phyloP scores from a whole-genome alignment of 2,797 vertebrate species.

The Gambelia wislizenii region DNA sequence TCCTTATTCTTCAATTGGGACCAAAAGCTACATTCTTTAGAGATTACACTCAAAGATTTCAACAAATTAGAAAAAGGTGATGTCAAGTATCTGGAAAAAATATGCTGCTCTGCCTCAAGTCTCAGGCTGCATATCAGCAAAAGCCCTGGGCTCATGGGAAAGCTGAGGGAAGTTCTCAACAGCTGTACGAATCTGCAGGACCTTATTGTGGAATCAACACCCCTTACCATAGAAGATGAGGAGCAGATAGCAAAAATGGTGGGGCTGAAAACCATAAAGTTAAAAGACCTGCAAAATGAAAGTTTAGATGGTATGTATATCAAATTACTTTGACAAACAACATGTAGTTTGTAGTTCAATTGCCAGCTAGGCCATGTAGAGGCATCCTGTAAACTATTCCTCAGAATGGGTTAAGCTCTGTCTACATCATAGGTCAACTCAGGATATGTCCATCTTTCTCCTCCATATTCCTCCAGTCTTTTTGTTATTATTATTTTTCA shows the following conservation, averaged over 20 bases:
- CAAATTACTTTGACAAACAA: background rate
- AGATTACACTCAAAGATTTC: constrained; percentile 68
- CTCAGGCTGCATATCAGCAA: constrained; percentile 65
- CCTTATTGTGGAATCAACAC: constrained; percentile 62
- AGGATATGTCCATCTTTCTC: background rate
- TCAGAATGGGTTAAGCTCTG: background rate
- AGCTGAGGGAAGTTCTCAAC: constrained; percentile 56
- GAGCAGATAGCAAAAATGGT: constrained; percentile 53
- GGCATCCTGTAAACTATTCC: background rate
- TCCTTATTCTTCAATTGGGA: constrained; percentile 74
- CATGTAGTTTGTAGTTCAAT: background rate
- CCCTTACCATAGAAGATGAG: constrained; percentile 64
- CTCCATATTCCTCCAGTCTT: background rate
- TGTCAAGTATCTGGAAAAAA: constrained; percentile 72
- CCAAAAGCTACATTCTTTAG: constrained; percentile 66
- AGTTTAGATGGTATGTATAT: constrained; percentile 49
- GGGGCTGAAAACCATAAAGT: constrained; percentile 59
- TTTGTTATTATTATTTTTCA: too few relatives aligned
- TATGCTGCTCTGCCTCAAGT: constrained; percentile 65
- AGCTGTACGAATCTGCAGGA: constrained; percentile 59
- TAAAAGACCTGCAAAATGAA: constrained; percentile 56
- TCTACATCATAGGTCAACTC: background rate
- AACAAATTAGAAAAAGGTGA: constrained; percentile 62
- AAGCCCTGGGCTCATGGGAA: constrained; percentile 59
- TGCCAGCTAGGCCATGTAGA: background rate